A percentile compares a stretch with the other conserved stretches of the same genome.
phyloP scores from a whole-genome alignment of 1,140 invertebrate species.

The Contarinia nasturtii region DNA sequence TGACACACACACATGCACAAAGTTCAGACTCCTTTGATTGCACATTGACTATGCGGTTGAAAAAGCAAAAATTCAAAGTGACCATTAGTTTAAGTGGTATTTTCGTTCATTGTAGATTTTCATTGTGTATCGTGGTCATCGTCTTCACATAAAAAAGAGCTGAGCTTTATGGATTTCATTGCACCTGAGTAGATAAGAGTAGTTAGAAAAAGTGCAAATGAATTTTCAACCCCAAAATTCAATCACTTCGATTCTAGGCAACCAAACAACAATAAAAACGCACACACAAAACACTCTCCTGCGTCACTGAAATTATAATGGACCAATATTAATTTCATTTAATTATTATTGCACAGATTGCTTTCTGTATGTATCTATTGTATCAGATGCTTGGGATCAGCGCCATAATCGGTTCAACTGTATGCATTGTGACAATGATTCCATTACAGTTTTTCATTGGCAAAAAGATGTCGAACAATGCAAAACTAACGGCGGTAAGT shows the following conservation, averaged over 20 bases:
- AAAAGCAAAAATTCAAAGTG: no score
- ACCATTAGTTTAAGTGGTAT: background rate
- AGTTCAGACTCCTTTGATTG: no score
- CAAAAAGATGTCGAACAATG: constrained; percentile 48
- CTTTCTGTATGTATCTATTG: constrained; percentile 48
- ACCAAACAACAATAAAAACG: no score
- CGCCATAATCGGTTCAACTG: constrained; percentile 52
- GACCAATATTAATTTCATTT: background rate
- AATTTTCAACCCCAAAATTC: background rate
- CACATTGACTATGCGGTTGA: background rate
- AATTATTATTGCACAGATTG: constrained; percentile 35
- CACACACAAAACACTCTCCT: no score
- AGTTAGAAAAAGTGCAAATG: background rate
- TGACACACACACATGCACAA: no score
- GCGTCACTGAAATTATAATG: background rate
- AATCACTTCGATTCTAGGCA: no score
- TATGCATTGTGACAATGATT: constrained; percentile 46
- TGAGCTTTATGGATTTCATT: background rate
- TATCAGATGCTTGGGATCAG: constrained; percentile 58
- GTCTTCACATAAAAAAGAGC: background rate
- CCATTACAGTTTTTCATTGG: constrained; percentile 53
- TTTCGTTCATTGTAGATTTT: background rate
- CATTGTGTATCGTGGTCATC: background rate
- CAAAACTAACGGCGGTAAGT: constrained; percentile 43
- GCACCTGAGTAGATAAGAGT: background rate